Evolutionary conservation across 2,113 vertebrate species (phyloP).

Genomic region (Hippolais icterina): DNA sequence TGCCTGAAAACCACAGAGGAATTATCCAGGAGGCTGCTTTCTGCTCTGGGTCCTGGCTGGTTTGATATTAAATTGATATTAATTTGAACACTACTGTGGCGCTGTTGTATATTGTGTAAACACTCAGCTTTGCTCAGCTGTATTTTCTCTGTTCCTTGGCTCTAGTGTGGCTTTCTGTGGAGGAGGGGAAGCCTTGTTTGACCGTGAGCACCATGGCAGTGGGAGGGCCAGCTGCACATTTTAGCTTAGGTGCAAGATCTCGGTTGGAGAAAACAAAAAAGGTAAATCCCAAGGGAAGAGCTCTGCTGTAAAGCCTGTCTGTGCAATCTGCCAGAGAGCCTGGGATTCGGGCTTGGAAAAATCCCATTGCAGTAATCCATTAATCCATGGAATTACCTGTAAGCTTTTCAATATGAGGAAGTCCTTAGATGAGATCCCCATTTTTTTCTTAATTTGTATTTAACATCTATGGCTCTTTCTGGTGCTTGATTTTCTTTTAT

Average conservation of each 20-base stretch:
- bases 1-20: background rate
- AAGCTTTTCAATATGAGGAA: background rate
- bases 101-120: background rate
- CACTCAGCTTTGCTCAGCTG: background rate
- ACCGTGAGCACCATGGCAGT: background rate
- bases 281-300: background rate
- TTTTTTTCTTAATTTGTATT: background rate
- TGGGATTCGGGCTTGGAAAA: background rate
- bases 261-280: background rate
- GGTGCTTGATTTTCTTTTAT: slow-evolving; percentile 56
- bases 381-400: slow-evolving; percentile 25
- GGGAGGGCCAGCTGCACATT: background rate
- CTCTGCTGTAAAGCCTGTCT: background rate
- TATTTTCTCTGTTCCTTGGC: background rate
- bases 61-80: background rate
- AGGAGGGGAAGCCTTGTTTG: background rate
- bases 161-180: background rate
- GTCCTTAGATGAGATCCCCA: background rate
- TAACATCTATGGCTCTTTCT: background rate
- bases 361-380: slow-evolving; percentile 1
- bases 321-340: background rate
- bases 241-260: background rate
- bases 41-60: background rate
- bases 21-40: background rate
- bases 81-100: background rate